These are phyloP conservation scores for Formicarius rufipectus DNA, from an alignment of 2,113 vertebrate species.

Conservation along the genomic window DNA sequence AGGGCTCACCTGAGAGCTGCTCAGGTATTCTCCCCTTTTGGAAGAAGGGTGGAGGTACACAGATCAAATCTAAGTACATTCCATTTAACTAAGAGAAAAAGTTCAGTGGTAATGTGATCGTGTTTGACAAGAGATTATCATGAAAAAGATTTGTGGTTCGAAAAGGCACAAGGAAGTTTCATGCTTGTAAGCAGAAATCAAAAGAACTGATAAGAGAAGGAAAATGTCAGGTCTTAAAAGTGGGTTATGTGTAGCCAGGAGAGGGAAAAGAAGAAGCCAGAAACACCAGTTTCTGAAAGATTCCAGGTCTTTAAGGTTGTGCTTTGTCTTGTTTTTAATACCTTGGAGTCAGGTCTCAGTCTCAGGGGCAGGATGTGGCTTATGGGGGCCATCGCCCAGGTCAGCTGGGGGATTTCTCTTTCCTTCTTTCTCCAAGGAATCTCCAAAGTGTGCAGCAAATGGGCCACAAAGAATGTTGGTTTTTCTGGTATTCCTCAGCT, in stretches of 20 bases:
- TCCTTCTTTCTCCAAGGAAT: neutral
- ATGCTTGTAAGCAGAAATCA: neutral
- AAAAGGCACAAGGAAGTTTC: neutral
- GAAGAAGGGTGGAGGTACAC: neutral
- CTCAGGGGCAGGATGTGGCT: neutral
- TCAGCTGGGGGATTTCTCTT: neutral
- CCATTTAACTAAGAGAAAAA: neutral
- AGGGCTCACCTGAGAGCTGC: neutral
- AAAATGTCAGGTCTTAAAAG: neutral
- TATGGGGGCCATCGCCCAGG: fast-evolving
- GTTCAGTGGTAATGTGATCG: neutral
- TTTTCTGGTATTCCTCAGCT: neutral
- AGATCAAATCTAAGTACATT: neutral
- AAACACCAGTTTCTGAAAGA: neutral
- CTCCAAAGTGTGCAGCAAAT: neutral
- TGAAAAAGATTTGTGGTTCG: neutral
- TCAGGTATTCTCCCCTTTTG: neutral
- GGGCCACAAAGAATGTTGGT: neutral
- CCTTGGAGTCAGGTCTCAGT: neutral
- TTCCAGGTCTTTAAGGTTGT: neutral
- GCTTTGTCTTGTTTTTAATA: neutral
- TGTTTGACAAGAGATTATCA: neutral
- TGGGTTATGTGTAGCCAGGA: neutral
- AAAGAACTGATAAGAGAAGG: neutral
- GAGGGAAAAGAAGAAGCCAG: neutral